Evolutionary conservation across 1,140 invertebrate species (phyloP).

Genomic region (Papilio dardanus): DNA sequence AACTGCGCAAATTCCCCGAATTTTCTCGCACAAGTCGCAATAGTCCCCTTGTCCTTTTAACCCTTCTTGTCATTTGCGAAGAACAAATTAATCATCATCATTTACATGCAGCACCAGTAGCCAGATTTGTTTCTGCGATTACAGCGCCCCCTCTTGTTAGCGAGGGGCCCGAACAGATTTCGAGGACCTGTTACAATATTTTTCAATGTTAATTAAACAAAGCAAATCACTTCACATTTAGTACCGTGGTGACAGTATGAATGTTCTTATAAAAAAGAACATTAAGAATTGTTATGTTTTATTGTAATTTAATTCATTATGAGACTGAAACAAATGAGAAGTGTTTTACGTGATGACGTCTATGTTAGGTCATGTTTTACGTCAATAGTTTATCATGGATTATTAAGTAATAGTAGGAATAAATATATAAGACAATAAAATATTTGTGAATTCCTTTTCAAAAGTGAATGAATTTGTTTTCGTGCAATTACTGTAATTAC

Average conservation of each 20-base stretch:
- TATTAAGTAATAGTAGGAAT: too few species aligned
- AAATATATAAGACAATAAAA: too few species aligned
- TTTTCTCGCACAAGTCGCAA: slow-evolving; percentile 67
- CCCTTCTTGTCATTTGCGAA: slow-evolving; percentile 79
- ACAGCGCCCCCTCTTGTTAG: slow-evolving; percentile 76
- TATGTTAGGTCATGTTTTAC: too few species aligned
- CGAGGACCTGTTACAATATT: slow-evolving; percentile 71
- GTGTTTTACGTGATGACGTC: too few species aligned
- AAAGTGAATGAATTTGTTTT: too few species aligned
- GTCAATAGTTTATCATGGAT: too few species aligned
- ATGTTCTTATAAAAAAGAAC: too few species aligned
- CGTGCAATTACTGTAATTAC: too few species aligned
- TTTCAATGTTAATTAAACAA: slow-evolving; percentile 61
- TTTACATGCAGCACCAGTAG: slow-evolving; percentile 79
- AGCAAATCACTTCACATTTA: slow-evolving; percentile 13
- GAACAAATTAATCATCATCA: slow-evolving; percentile 82
- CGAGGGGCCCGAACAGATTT: slow-evolving; percentile 59
- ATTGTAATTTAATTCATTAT: too few species aligned
- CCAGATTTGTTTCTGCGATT: slow-evolving; percentile 81
- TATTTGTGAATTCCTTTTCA: too few species aligned
- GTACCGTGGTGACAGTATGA: background rate
- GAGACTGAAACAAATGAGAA: too few species aligned
- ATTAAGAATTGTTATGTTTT: too few species aligned
- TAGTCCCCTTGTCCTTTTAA: slow-evolving; percentile 74
- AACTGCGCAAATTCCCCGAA: slow-evolving; percentile 69